A percentile compares a stretch with the other conserved stretches of the same genome.
Evolutionary conservation across 2,888 invertebrate genomes (phyloP).

Genomic region (Drosophila hamatofila): DNA sequence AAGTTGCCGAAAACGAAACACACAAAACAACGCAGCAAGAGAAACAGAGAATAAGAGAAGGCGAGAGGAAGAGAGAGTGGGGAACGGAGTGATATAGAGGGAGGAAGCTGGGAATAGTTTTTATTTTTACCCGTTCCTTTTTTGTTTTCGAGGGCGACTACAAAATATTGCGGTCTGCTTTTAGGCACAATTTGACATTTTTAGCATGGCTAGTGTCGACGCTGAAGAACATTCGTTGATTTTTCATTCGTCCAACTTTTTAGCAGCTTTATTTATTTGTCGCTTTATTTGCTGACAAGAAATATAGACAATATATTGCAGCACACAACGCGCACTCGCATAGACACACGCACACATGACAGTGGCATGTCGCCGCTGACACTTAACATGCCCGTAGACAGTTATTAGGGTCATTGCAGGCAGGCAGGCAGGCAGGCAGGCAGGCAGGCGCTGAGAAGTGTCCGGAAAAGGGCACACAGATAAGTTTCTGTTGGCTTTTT

Average conservation of each 20-base stretch:
- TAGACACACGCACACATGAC: slow-evolving; percentile 61
- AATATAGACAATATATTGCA: slow-evolving; percentile 80
- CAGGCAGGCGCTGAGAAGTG: slow-evolving; percentile 34
- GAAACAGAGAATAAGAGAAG: background rate
- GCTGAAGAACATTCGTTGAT: slow-evolving; percentile 48
- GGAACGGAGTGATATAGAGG: background rate
- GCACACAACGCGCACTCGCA: slow-evolving; percentile 19
- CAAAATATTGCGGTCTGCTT: slow-evolving; percentile 77
- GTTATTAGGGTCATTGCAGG: slow-evolving; percentile 81
- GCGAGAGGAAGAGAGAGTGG: background rate
- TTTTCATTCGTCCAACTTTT: slow-evolving; percentile 71
- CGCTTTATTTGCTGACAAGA: slow-evolving; percentile 82
- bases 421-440: slow-evolving; percentile 56
- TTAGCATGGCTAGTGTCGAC: slow-evolving; percentile 40
- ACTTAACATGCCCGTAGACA: slow-evolving; percentile 81
- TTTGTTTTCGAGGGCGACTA: slow-evolving; percentile 34
- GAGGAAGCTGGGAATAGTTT: slow-evolving; percentile 59
- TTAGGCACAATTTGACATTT: slow-evolving; percentile 81
- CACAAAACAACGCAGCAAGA: slow-evolving; percentile 54
- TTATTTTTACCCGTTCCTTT: background rate
- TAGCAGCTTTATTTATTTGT: slow-evolving; percentile 78
- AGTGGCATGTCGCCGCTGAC: slow-evolving; percentile 79
- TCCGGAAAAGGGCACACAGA: slow-evolving; percentile 48
- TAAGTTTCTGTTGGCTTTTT: slow-evolving; percentile 43
- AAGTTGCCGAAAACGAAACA: slow-evolving; percentile 71